Base-by-base conservation (phyloP, 2,797 vertebrate species). In the Picus viridis region DNA sequence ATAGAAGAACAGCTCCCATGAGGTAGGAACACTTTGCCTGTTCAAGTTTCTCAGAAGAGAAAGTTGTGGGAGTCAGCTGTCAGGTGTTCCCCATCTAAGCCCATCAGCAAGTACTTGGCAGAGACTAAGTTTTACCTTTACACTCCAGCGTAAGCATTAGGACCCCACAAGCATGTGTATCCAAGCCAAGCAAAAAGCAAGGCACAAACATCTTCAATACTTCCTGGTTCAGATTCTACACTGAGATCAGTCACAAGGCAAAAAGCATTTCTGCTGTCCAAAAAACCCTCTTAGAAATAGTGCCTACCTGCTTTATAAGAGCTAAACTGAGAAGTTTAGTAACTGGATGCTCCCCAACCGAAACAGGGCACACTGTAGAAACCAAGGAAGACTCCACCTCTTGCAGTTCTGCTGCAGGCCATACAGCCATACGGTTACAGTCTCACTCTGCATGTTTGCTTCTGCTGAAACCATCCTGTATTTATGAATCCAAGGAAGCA, bases 381-480 rank as follows among this genome's bases (percentile, higher is more conserved):
- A 57, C 57, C 15, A 9, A 68, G 51, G 7, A 65, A 43, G 7
- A 2, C 32, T 47, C 75, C 36, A 47, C 49, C 53, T 76, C 30
- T 3, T n/a, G 30, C 49, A 56, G 41, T 14, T 51, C 65, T 36
- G 47, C 65, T 34, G 32, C 77, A 65, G 39, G 7, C 29, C 14
- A 3, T 4, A 9, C 20, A 24, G 26, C 32, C 39, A 2, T 1
- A 0, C 6, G 27, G 10, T 27, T 32, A 56, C 47, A 45, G 6
- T 20, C 69, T 79, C 59, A 51, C 39, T 23, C 45, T 16, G 17
- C 19, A 3, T 34, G 56, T 69, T 47, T n/a, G 34, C 64, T 64
- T 15, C 30, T 58, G n/a, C 27, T 45, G 24, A 86, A 75, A 56
- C n/a, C 5, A 71, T 30, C 20, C 54, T 20, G 24, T 20, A 39